Conservation (phyloP, 2,888 invertebrate species). For the Cetonia aurata region DNA sequence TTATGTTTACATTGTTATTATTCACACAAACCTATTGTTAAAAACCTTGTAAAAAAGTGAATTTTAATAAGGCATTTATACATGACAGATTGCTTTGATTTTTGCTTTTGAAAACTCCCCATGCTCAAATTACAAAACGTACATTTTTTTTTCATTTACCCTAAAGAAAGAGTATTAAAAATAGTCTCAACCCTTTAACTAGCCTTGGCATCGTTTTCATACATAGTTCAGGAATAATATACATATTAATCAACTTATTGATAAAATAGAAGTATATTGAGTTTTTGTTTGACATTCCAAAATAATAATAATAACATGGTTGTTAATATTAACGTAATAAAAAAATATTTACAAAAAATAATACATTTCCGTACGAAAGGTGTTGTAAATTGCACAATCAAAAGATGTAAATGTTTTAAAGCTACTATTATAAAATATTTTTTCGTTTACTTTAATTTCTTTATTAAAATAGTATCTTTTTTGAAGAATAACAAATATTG, state of each 20-base stretch:
- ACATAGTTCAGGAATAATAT: conserved; percentile 1
- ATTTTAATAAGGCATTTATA: too few relatives aligned
- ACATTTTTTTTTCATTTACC: conserved; percentile 21
- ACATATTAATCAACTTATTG: conserved; percentile 6
- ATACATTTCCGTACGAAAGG: conserved; percentile 31
- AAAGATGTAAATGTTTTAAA: conserved; percentile 37
- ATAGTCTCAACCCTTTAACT: conserved; percentile 19
- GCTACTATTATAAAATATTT: conserved; percentile 37
- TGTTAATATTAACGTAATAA: conserved; percentile 13
- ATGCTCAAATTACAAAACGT: conserved; percentile 8
- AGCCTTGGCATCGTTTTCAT: background rate
- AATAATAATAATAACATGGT: conserved; percentile 12
- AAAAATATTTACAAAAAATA: conserved; percentile 36
- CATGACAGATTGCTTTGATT: conserved; percentile 3
- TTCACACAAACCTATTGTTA: too few relatives aligned
- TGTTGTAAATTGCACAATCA: conserved; percentile 42
- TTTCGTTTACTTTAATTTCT: conserved; percentile 14
- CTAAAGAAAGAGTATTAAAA: conserved; percentile 33
- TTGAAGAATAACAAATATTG: conserved; percentile 25
- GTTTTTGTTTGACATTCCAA: conserved; percentile 18
- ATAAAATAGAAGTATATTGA: conserved; percentile 22
- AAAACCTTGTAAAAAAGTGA: too few relatives aligned
- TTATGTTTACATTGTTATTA: too few relatives aligned
- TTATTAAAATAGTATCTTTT: conserved; percentile 37
- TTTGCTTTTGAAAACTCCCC: conserved; percentile 4